phyloP scores from a whole-genome alignment of 30 jellyfish, hydroid and myxozoan species.

The Clytia hemisphaerica region DNA sequence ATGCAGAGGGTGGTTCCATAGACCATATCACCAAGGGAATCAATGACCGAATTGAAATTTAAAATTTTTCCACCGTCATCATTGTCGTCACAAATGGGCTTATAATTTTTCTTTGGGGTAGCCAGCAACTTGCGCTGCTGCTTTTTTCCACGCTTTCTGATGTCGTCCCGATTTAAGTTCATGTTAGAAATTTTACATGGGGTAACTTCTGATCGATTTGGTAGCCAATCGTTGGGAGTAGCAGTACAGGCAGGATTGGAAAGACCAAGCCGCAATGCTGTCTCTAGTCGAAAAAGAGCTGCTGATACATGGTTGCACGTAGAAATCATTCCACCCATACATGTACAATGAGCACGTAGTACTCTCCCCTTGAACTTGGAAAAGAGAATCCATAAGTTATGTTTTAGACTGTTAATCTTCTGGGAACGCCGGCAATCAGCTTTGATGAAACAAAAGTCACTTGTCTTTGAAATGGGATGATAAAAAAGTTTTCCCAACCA shows the following conservation, averaged over 20 bases:
- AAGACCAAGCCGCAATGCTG: conserved; percentile 46
- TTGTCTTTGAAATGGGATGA: conserved; percentile 4
- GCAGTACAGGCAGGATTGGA: conserved; percentile 39
- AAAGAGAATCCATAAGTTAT: conserved; percentile 29
- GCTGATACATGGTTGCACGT: conserved; percentile 64
- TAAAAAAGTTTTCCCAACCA: conserved; percentile 42
- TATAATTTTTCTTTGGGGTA: too few species aligned
- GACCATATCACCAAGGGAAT: too few species aligned
- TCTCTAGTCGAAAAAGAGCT: conserved; percentile 40
- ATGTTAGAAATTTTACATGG: too few species aligned
- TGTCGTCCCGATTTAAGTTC: too few species aligned
- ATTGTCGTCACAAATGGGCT: too few species aligned
- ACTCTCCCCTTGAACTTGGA: conserved; percentile 8
- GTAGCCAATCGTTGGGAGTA: conserved; percentile 30
- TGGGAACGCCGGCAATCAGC: conserved; percentile 32
- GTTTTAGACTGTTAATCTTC: conserved; percentile 30
- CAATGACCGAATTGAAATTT: too few species aligned
- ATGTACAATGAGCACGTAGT: conserved; percentile 40
- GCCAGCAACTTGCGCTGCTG: too few species aligned
- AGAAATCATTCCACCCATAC: conserved; percentile 55
- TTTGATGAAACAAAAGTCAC: conserved; percentile 17
- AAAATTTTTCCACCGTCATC: too few species aligned
- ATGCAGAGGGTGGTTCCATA: too few species aligned
- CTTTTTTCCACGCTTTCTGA: too few species aligned
- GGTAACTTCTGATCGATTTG: too few species aligned